A percentile compares a stretch with the other conserved stretches of the same genome.
Evolutionary conservation across 2,113 vertebrate species (phyloP).

Genomic region (Scopus umbretta): DNA sequence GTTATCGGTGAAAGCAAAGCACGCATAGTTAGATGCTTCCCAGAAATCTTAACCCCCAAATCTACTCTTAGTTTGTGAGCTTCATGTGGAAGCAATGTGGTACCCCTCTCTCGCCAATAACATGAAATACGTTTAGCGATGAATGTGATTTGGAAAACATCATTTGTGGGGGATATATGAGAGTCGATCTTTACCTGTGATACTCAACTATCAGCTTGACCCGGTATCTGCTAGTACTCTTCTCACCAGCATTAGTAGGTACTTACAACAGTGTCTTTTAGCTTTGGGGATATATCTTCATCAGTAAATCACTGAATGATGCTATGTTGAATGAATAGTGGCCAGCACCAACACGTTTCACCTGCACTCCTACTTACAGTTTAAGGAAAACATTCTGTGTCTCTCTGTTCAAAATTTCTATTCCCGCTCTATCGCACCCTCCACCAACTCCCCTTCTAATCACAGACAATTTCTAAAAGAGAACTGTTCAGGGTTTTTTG

Average conservation of each 20-base stretch:
- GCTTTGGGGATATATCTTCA: background rate
- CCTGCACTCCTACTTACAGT: background rate
- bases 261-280: background rate
- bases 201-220: background rate
- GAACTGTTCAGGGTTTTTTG: background rate
- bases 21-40: background rate
- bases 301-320: background rate
- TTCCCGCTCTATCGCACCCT: background rate
- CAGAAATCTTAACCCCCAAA: background rate
- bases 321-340: background rate
- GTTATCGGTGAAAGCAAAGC: background rate
- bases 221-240: background rate
- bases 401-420: background rate
- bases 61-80: background rate
- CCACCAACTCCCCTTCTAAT: background rate
- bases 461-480: background rate
- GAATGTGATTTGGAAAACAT: background rate
- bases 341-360: background rate
- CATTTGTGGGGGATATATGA: background rate
- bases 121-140: background rate
- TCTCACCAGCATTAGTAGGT: background rate
- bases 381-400: background rate
- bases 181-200: background rate
- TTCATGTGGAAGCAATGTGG: background rate
- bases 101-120: background rate